Base-by-base conservation (phyloP, 2,797 vertebrate species). In the Eleutherodactylus coqui region DNA sequence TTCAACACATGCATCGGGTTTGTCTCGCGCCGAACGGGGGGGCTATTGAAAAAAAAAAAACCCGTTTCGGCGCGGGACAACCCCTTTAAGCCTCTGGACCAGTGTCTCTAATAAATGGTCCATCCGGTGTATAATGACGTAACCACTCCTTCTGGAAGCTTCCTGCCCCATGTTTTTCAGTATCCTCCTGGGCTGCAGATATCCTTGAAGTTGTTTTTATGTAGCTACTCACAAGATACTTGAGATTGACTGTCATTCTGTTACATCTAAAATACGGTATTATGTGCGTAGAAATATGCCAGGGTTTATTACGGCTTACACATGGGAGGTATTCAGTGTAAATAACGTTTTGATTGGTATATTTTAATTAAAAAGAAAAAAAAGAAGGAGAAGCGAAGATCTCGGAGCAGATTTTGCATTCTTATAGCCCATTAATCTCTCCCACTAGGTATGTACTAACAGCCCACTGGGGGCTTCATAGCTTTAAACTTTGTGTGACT, bases 311-410 rank as follows among this genome's bases (percentile, higher is more conserved):
- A 77, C 34, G 1, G 24, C 16, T 70, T 75, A 60, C 49, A 24
- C 81, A 21, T 3, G 81, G 45, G 85, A 79, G 10, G 51, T 83
- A 72, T 87, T 79, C 8, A 60, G 36, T 60, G 32, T 49, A 87
- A 83, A 87, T 79, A 47, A 79, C 41, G 10, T 83, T 70, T 79
- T 83, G n/a, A 83, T 83, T 78, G 80, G 80, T 72, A 79, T 79
- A 76, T 79, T 79, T 72, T 87, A 87, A 87, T 87, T 87, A 87
- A 83, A 86, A 83, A 77, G 47, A 69, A 82, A 86, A 76, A 51
- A 69, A 45, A 49, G 55, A 58, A 60, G 78, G 55, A 67, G n/a
- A 43, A 78, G 24, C 13, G 34, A 41, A 67, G 13, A 47, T 86
- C 47, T 82, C 47, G 19, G 47, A 60, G 51, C 27, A 78, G 60